Percentiles rank a stretch among this genome's conserved stretches.
Conservation (phyloP, 2,113 vertebrate species). For the Thermophis baileyi region DNA sequence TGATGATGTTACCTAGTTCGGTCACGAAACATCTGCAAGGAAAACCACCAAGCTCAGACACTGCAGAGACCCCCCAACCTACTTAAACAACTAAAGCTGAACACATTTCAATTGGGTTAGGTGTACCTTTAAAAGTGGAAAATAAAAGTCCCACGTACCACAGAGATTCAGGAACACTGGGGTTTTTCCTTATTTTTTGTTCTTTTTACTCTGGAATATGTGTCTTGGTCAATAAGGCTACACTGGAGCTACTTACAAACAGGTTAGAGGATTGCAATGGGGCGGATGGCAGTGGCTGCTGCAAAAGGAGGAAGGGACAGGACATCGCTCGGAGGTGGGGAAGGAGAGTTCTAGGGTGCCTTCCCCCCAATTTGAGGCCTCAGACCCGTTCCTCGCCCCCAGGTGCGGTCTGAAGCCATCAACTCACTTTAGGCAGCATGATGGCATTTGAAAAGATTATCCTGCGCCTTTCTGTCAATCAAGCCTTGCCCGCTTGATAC, state of each 20-base stretch:
- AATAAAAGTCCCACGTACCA: neutral
- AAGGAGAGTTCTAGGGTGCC: neutral
- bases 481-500: too few species aligned
- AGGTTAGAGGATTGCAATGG: neutral
- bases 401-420: neutral
- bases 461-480: neutral
- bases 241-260: neutral
- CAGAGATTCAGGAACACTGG: neutral
- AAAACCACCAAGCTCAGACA: neutral
- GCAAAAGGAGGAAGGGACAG: neutral
- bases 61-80: neutral
- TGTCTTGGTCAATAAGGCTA: neutral
- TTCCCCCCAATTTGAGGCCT: neutral
- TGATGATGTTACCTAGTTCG: neutral
- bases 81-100: neutral
- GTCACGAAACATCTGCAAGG: neutral
- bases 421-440: neutral
- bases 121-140: too few species aligned
- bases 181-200: neutral
- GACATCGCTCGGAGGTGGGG: neutral
- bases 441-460: neutral
- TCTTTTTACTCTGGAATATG: neutral
- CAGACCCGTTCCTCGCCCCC: neutral
- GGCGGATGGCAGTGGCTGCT: neutral
- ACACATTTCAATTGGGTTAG: too few species aligned